Evolutionary conservation across 2,888 invertebrate genomes (phyloP).

Genomic region (Cerastis rubricosa): DNA sequence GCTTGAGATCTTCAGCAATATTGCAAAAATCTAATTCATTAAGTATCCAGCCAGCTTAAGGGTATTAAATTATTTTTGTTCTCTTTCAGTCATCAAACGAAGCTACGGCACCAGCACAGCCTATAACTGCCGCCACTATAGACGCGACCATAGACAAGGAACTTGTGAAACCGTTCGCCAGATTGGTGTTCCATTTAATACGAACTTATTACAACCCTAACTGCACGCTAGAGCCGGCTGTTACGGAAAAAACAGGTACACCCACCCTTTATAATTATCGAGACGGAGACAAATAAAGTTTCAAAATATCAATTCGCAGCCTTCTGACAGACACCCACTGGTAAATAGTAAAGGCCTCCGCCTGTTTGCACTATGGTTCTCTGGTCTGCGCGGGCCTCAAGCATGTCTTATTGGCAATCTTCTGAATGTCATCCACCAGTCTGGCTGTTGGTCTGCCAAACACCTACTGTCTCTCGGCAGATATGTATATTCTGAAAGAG

Average conservation of each 20-base stretch:
- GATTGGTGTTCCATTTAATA: conserved; percentile 78
- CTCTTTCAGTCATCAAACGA: conserved; percentile 83
- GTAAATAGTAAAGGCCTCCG: not conserved
- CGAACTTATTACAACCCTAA: conserved; percentile 79
- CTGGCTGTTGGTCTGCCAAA: not conserved
- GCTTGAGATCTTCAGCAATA: not conserved
- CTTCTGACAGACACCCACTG: not conserved
- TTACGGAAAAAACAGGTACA: conserved; percentile 60
- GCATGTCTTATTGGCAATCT: not conserved
- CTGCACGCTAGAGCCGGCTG: conserved; percentile 64
- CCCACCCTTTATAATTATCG: not conserved
- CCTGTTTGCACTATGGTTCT: not conserved
- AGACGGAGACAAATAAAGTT: not conserved
- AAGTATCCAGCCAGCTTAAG: not conserved
- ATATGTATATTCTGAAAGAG: not conserved
- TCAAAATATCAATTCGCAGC: not conserved
- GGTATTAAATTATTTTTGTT: not conserved
- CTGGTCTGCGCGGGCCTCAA: not conserved
- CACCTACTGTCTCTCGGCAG: not conserved
- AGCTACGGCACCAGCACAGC: conserved; percentile 83
- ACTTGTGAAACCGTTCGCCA: conserved; percentile 81
- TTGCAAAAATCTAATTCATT: not conserved
- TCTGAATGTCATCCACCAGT: not conserved
- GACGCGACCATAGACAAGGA: conserved; percentile 71
- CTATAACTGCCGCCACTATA: conserved; percentile 77